Evolutionary conservation across 2,797 vertebrate species (phyloP).

Genomic region (Ceryle rudis): DNA sequence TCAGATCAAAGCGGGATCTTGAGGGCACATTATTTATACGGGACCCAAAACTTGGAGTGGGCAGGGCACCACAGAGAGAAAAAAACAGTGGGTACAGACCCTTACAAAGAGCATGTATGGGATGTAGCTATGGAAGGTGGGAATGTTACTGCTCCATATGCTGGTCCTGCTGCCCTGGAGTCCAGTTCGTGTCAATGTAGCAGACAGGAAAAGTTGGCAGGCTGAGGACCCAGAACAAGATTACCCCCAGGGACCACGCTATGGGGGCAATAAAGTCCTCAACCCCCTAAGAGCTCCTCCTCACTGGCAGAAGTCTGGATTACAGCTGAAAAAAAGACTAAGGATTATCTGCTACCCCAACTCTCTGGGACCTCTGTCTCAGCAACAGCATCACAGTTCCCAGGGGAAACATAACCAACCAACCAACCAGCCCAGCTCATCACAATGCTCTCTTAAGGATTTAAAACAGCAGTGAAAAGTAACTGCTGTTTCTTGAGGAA

Average conservation of each 20-base stretch:
- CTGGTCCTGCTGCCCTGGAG: neutral
- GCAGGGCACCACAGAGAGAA: neutral
- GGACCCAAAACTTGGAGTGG: neutral
- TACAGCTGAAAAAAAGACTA: neutral
- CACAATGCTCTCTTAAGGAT: neutral
- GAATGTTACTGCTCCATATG: neutral
- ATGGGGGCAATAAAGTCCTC: neutral
- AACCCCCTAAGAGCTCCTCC: neutral
- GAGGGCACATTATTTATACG: neutral
- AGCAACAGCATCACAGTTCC: neutral
- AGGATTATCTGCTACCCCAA: neutral
- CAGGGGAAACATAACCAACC: neutral
- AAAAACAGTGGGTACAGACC: neutral
- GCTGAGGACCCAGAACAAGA: neutral
- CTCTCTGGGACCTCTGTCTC: neutral
- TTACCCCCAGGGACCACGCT: neutral
- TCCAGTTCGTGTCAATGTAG: neutral
- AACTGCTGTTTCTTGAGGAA: neutral
- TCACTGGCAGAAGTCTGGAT: neutral
- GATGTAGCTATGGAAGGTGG: neutral
- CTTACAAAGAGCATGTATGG: neutral
- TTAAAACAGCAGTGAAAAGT: neutral
- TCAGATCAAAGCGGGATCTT: neutral
- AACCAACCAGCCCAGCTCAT: neutral
- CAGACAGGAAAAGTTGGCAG: neutral